Evolutionary conservation across 2,797 vertebrate genomes (phyloP), one percentile per base, ranked within the genome.

Genomic region (Thripadectes ignobilis): DNA sequence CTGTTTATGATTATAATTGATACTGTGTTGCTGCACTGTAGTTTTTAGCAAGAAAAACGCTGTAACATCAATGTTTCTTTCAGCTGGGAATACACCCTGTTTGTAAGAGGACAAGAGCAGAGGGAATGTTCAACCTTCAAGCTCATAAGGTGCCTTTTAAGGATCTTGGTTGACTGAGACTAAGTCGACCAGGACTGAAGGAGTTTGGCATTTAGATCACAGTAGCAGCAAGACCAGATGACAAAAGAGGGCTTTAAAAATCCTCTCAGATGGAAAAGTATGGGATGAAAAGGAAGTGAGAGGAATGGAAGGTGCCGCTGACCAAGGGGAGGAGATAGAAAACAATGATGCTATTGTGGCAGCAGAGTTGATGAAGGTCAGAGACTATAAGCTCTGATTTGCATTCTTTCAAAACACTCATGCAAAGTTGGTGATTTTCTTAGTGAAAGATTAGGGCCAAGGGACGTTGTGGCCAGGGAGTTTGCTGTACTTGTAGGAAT

Each of bases 191-290:
- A 55, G 58, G 62, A 59, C 55, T 65, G 58, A 81, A 90, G 54
- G 54, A 76, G 6, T 32, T 14, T 68, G 66, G 73, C 46, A 76
- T 78, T 92, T 88, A 88, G 73, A 88, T 75, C 79, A 81, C 32
- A 82, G 55, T 26, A 34, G 76, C 1, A 68, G 59, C 54, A 95
- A 88, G 94, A 82, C 38, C 36, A 92, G 74, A 92, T 92, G 83
- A 73, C 79, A 86, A 84, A 95, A 36, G 46, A 95, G 63, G 95
- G 43, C 62, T 92, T 90, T 93, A 38, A 84, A 95, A 94, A 94
- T 16, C 32, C 43, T 76, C 13, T 89, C 69, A 61, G 32, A 92
- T 52, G 55, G 79, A 77, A 94, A 90, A 18, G 55, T 69, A 62
- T 92, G 45, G 66, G 32, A 51, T 9, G 7, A 85, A 95, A 94